These are phyloP conservation scores for Megamerina dolium DNA, from an alignment of 2,888 invertebrate genomes.

Conservation along the genomic window DNA sequence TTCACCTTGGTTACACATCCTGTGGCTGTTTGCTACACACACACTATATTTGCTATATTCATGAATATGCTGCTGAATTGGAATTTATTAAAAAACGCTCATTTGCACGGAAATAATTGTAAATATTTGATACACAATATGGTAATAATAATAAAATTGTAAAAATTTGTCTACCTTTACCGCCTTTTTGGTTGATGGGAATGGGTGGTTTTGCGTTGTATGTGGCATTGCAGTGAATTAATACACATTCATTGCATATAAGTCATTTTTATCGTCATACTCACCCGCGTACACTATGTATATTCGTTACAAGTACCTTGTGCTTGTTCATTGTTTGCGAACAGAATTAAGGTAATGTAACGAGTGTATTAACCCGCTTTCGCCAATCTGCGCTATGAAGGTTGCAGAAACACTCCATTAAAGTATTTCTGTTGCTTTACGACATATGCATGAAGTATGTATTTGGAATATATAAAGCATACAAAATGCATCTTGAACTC, in stretches of 20 bases:
- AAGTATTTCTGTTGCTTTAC: no score
- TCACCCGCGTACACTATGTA: no score
- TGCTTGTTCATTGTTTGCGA: no score
- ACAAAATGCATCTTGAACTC: no score
- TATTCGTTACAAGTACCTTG: no score
- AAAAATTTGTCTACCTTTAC: conserved; percentile 8
- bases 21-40: background rate
- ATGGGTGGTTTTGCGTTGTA: background rate
- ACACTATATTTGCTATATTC: no score
- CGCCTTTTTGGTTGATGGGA: background rate
- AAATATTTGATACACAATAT: conserved; percentile 44
- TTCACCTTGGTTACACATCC: conserved; percentile 41
- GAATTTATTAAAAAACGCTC: conserved; percentile 31
- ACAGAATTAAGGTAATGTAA: no score
- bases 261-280: background rate
- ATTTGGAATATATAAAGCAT: no score
- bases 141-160: conserved; percentile 46
- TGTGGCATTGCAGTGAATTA: background rate
- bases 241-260: background rate
- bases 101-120: conserved; percentile 39
- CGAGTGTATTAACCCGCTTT: no score
- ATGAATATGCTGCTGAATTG: conserved; percentile 21
- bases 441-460: no score
- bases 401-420: no score
- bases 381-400: no score